Evolutionary conservation across 2,797 vertebrate genomes (phyloP).

Genomic region (Sebastes umbrosus): DNA sequence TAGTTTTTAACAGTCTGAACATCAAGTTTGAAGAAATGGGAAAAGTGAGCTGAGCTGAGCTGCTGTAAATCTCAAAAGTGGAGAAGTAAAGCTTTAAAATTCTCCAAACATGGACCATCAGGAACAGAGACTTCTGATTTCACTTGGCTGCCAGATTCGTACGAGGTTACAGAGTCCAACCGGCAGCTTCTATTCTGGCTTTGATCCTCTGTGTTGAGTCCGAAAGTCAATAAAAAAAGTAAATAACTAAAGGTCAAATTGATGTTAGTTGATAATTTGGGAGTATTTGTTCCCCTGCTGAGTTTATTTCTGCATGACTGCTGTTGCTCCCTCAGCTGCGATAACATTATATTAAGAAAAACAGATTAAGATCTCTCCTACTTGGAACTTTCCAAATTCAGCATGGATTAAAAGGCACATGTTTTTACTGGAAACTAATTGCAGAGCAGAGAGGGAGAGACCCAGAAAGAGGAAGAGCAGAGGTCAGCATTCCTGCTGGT

Average conservation of each 20-base stretch:
- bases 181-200: neutral
- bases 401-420: slow-evolving; percentile 5
- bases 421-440: slow-evolving; percentile 36
- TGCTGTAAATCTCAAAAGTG: slow-evolving; percentile 17
- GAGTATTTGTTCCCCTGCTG: neutral
- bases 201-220: neutral
- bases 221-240: neutral
- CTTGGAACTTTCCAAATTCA: neutral
- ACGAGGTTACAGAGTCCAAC: neutral
- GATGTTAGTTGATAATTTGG: neutral
- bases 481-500: slow-evolving; percentile 48
- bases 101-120: slow-evolving; percentile 26
- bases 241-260: neutral
- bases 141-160: neutral
- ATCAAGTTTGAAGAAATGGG: neutral
- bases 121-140: neutral
- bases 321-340: neutral
- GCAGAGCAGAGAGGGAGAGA: slow-evolving; percentile 6
- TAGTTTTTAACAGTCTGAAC: neutral
- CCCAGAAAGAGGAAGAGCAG: slow-evolving; percentile 18
- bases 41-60: neutral
- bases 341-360: neutral
- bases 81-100: neutral
- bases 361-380: neutral
- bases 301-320: neutral